Base-by-base conservation (phyloP, 92 coral and sea anemone species). In the Actinernus sp. region DNA sequence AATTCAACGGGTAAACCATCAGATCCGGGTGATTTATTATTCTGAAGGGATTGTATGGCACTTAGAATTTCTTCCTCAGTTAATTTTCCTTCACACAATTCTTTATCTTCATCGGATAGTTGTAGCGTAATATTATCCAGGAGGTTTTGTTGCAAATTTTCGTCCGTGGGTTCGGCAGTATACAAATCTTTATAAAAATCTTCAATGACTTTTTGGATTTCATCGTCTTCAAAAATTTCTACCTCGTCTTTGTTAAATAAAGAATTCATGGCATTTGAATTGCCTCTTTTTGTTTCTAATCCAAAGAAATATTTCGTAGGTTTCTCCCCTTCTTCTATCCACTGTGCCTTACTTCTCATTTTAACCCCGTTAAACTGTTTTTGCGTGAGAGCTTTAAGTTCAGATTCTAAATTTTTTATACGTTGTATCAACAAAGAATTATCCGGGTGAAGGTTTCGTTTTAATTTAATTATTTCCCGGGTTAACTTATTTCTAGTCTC, bases 261-360 rank as follows among this genome's bases (percentile, higher is more conserved):
- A n/a, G n/a, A n/a, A n/a, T n/a, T n/a, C n/a, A n/a, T n/a, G n/a
- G n/a, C n/a, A n/a, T n/a, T n/a, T n/a, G n/a, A 21, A 26, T 48
- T 48, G 9, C 26, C 53, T 13, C 53, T 47, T 2, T 59, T 54
- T 0, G 19, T 30, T 10, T 36, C 70, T 0, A 59, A 32, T 5
- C 38, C 27, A 11, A 72, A 38, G 16, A 70, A 57, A 14, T 36
- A 57, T 0, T n/a, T 12, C 0, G 66, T 54, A 7, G 77, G 77
- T 27, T 57, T 45, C 23, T 70, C 66, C 10, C 27, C 17, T 2
- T 58, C 22, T 57, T 70, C 33, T 18, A 44, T 17, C 55, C 49
- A 32, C 11, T 52, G 58, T 4, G 77, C 56, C 30, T 30, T 40
- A 33, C 77, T 56, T 13, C 66, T 26, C 6, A 70, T 26, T 23